Percentiles rank a stretch among this genome's conserved stretches.
These are phyloP conservation scores for Capreolus pygargus DNA, from an alignment of 2,113 vertebrate species.

Conservation along the genomic window DNA sequence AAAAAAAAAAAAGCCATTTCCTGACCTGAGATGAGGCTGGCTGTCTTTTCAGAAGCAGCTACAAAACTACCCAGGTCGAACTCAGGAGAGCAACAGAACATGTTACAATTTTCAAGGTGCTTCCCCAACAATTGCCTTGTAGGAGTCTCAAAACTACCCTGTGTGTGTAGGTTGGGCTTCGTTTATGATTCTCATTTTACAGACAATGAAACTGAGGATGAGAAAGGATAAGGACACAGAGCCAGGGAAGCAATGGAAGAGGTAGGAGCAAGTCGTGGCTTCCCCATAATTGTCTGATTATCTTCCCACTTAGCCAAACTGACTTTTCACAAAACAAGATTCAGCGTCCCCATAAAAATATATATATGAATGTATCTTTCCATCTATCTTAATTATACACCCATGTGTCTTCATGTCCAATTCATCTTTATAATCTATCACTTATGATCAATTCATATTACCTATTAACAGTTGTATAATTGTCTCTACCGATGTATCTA, in stretches of 20 bases:
- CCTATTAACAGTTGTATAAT: background rate
- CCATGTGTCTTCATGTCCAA: constrained; percentile 2
- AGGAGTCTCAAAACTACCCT: background rate
- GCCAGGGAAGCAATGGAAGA: background rate
- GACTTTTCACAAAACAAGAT: background rate
- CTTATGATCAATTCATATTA: background rate
- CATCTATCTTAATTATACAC: background rate
- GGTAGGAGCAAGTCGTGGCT: background rate
- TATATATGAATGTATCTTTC: background rate
- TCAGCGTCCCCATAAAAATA: background rate
- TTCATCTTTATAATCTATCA: background rate
- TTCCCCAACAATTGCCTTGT: background rate
- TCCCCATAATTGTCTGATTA: background rate
- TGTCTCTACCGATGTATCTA: background rate
- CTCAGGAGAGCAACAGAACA: background rate
- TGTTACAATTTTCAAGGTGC: background rate
- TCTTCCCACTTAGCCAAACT: background rate
- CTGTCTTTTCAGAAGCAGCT: constrained; percentile 29
- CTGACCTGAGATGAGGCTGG: background rate
- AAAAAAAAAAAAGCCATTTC: background rate
- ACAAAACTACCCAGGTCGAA: background rate
- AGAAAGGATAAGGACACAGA: background rate
- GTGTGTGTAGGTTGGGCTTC: background rate
- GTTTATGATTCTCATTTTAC: background rate
- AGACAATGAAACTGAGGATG: background rate